Base-by-base conservation (phyloP, 2,888 invertebrate species). In the Cerceris rybyensis region DNA sequence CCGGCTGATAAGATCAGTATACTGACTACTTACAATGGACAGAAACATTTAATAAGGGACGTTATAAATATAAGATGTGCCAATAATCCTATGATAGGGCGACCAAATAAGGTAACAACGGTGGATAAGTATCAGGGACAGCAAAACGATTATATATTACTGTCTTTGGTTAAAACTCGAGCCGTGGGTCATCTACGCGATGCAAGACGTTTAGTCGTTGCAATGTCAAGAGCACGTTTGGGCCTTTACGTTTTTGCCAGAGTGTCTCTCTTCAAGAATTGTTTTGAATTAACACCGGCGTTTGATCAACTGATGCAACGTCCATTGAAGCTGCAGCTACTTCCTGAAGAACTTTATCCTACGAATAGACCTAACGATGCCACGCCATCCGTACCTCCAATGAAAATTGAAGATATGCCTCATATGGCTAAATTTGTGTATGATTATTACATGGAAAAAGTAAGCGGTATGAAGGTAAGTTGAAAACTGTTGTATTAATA, bases 51-150 rank as follows among this genome's bases (percentile, higher is more conserved):
- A 66, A 97, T 99, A 57, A 94, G 99, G 1, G 99, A 99, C 93
- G 98, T 99, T 7, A 96, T 99, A 73, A 96, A 97, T 91, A 96
- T 96, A 54, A 94, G 99, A 67, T 99, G 99, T 93, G 97, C 97
- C 0, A 96, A 96, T 78, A 99, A 99, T 93, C 98, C 98, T 0
- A 94, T 99, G 67, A 98, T 99, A 86, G 99, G 99, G 16, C 94
- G 96, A 88, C 98, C 98, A 0, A 96, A 97, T 85, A 98, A 98
- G 94, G 95, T 97, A 41, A 97, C 97, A 0, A 99, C 99, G 0
- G 99, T 99, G 16, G 99, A 99, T 93, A 99, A 99, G 91, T 99
- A 98, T 93, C 99, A 99, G 91, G 99, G 99, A 72, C 99, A 99
- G 91, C 99, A 99, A 93, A 99, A 99, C 93, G 99, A 99, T 93